A percentile compares a stretch with the other conserved stretches of the same genome.
These are phyloP conservation scores for Acromyrmex echinatior DNA, from an alignment of 1,140 invertebrate species.

Conservation along the genomic window DNA sequence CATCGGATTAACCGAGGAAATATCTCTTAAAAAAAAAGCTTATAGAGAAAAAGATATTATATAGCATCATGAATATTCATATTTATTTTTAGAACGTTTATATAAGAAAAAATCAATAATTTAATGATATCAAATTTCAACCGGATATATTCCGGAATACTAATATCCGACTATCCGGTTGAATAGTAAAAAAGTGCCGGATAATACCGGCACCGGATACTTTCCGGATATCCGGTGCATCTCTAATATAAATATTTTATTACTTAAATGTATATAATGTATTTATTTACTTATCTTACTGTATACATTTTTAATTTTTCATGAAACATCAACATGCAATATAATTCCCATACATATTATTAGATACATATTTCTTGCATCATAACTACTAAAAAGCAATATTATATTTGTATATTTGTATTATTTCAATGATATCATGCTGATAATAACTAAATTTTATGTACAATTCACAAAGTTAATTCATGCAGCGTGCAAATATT, in stretches of 20 bases:
- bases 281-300: background rate
- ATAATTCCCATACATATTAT: conserved; percentile 25
- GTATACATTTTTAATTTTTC: background rate
- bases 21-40: too few relatives aligned
- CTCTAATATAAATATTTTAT: background rate
- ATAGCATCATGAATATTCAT: too few relatives aligned
- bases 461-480: background rate
- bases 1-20: too few relatives aligned
- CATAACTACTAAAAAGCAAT: background rate
- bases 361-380: conserved; percentile 23
- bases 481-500: conserved; percentile 26
- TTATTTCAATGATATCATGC: conserved; percentile 32
- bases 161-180: too few relatives aligned
- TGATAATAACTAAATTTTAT: background rate
- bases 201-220: too few relatives aligned
- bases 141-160: too few relatives aligned
- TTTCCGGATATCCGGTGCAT: too few relatives aligned
- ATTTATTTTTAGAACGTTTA: too few relatives aligned
- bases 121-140: too few relatives aligned
- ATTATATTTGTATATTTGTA: background rate
- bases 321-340: background rate
- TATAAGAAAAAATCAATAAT: too few relatives aligned
- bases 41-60: too few relatives aligned
- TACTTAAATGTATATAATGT: background rate
- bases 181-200: too few relatives aligned